Percentiles rank a stretch among this genome's conserved stretches.
These are phyloP conservation scores for Monomorium pharaonis DNA, from an alignment of 1,140 invertebrate species.

Conservation along the genomic window DNA sequence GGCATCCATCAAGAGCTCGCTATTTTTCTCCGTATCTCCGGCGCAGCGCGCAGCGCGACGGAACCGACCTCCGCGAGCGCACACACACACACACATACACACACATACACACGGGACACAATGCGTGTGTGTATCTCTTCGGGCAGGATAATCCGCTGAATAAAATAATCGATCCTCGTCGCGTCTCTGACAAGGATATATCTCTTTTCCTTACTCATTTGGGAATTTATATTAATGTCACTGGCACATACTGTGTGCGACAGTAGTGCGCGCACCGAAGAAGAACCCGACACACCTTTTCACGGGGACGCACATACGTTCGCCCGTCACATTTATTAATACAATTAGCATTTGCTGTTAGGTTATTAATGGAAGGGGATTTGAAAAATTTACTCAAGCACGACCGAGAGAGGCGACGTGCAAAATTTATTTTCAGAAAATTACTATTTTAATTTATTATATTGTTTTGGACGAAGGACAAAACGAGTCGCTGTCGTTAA, in stretches of 20 bases:
- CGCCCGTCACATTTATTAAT: slow-evolving; percentile 13
- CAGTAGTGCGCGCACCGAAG: neutral
- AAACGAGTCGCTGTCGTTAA: neutral
- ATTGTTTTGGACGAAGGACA: neutral
- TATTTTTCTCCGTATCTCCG: slow-evolving; percentile 17
- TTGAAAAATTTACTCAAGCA: slow-evolving; percentile 24
- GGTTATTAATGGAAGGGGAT: slow-evolving; percentile 12
- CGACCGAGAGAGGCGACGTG: neutral
- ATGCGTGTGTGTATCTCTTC: neutral
- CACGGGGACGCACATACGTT: neutral
- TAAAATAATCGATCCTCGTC: slow-evolving; percentile 43
- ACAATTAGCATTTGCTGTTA: slow-evolving; percentile 29
- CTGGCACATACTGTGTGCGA: neutral
- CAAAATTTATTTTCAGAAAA: slow-evolving; percentile 33
- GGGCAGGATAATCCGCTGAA: slow-evolving; percentile 15
- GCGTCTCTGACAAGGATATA: slow-evolving; percentile 28
- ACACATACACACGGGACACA: neutral
- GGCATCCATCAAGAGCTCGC: slow-evolving; percentile 3
- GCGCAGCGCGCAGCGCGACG: neutral
- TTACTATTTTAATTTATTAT: slow-evolving; percentile 1
- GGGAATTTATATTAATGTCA: slow-evolving; percentile 48
- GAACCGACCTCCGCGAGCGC: neutral
- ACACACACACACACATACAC: no score
- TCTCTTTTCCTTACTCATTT: slow-evolving; percentile 29
- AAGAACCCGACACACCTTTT: neutral